Percentiles rank a stretch among this genome's conserved stretches.
These are phyloP conservation scores for Chydorus sphaericus DNA, from an alignment of 2,888 invertebrate species.

Conservation along the genomic window DNA sequence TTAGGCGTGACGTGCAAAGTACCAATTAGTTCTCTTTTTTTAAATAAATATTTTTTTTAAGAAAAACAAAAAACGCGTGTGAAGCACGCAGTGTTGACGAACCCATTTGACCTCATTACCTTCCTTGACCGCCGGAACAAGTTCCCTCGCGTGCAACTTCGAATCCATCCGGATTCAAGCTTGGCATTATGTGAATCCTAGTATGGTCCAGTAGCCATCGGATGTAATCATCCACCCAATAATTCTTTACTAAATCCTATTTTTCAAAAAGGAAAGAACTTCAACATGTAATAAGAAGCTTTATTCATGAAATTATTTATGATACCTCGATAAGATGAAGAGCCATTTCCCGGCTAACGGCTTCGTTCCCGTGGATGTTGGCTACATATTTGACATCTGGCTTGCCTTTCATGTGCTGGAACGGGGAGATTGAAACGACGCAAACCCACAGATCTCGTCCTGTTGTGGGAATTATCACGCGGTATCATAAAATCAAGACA, in stretches of 20 bases:
- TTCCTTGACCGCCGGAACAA: conserved; percentile 74
- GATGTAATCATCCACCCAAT: conserved; percentile 67
- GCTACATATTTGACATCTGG: conserved; percentile 97
- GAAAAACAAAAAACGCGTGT: background rate
- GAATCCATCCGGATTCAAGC: conserved; percentile 98
- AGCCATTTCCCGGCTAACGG: conserved; percentile 85
- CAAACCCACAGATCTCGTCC: conserved; percentile 87
- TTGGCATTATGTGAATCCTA: conserved; percentile 88
- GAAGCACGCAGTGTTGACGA: background rate
- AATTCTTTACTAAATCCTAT: conserved; percentile 68
- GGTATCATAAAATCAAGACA: too few relatives aligned
- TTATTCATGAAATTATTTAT: conserved; percentile 23
- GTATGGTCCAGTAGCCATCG: conserved; percentile 86
- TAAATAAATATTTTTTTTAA: too few relatives aligned
- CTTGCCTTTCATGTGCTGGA: conserved; percentile 82
- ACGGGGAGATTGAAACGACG: conserved; percentile 77
- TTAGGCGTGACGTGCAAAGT: too few relatives aligned
- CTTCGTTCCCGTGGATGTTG: conserved; percentile 95
- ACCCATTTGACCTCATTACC: conserved; percentile 35
- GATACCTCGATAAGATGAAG: conserved; percentile 77
- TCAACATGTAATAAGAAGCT: background rate
- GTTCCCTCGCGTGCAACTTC: conserved; percentile 78
- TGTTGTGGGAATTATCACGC: too few relatives aligned
- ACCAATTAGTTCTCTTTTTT: too few relatives aligned
- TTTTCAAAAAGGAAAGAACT: background rate